Evolutionary conservation across 1,140 invertebrate species (phyloP).

Genomic region (Lanistes nyassanus): DNA sequence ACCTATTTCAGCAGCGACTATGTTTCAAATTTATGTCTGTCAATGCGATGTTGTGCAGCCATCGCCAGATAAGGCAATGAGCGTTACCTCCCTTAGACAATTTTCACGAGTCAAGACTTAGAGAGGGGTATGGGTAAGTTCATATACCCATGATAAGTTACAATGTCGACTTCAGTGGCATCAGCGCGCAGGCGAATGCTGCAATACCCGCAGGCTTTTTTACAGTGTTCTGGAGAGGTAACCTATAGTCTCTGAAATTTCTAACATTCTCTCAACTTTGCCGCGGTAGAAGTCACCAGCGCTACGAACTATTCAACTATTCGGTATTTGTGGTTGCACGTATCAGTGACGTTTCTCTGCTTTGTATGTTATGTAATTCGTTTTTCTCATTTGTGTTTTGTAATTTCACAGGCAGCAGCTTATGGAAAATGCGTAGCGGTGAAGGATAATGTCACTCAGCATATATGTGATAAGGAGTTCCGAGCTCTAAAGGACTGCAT

Average conservation of each 20-base stretch:
- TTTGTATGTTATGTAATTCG: neutral
- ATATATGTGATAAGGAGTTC: slow-evolving; percentile 32
- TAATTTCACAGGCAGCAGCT: slow-evolving; percentile 19
- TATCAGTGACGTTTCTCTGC: no score
- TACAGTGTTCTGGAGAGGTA: slow-evolving; percentile 27
- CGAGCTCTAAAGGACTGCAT: slow-evolving; percentile 29
- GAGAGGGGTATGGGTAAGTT: no score
- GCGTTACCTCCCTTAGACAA: no score
- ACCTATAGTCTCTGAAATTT: neutral
- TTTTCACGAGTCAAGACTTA: no score
- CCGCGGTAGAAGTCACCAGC: neutral
- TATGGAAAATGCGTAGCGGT: slow-evolving; percentile 30
- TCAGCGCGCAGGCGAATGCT: slow-evolving; percentile 29
- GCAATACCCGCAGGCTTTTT: slow-evolving; percentile 29
- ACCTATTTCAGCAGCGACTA: no score
- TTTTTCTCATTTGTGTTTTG: slow-evolving; percentile 1
- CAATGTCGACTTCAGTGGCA: slow-evolving; percentile 26
- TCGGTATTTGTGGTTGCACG: neutral
- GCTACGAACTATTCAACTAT: neutral
- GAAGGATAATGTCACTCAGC: slow-evolving; percentile 29
- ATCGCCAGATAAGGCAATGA: no score
- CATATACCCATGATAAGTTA: neutral
- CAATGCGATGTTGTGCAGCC: no score
- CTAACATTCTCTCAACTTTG: neutral
- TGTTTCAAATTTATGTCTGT: no score